Evolutionary conservation across 2,797 vertebrate genomes (phyloP).

Genomic region (Melanotaenia nigrans): DNA sequence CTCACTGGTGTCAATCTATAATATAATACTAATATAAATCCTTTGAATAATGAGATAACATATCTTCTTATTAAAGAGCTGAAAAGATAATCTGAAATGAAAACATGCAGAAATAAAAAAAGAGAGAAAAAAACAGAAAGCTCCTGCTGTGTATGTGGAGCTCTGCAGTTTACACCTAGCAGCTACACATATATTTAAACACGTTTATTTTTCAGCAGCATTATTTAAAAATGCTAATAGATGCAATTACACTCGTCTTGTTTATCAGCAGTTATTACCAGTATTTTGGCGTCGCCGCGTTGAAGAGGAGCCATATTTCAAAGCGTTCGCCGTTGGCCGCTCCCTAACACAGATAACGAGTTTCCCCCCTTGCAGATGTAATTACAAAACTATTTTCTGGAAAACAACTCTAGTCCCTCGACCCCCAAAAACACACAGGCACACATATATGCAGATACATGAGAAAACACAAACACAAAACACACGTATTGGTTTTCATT

Average conservation of each 20-base stretch:
- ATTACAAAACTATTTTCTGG: conserved; percentile 82
- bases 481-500: conserved; percentile 37
- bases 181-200: conserved; percentile 60
- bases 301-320: conserved; percentile 81
- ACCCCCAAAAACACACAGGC: conserved; percentile 39
- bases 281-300: conserved; percentile 74
- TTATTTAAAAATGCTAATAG: conserved; percentile 84
- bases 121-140: background rate
- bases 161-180: conserved; percentile 52
- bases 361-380: conserved; percentile 79
- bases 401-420: conserved; percentile 68
- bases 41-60: conserved; percentile 45
- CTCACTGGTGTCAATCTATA: conserved; percentile 21
- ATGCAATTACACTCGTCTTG: conserved; percentile 77
- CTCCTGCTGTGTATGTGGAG: conserved; percentile 11
- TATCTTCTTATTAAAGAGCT: conserved; percentile 54
- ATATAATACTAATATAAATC: conserved; percentile 43
- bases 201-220: conserved; percentile 66
- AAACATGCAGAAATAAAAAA: conserved; percentile 35
- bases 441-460: conserved; percentile 4
- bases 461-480: conserved; percentile 42
- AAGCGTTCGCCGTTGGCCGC: conserved; percentile 78
- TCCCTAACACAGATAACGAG: conserved; percentile 78
- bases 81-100: conserved; percentile 50
- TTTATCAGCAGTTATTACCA: conserved; percentile 82